Percentiles rank a stretch among this genome's conserved stretches.
phyloP scores from a whole-genome alignment of 2,888 invertebrate species.

The Sphinx pinastri region DNA sequence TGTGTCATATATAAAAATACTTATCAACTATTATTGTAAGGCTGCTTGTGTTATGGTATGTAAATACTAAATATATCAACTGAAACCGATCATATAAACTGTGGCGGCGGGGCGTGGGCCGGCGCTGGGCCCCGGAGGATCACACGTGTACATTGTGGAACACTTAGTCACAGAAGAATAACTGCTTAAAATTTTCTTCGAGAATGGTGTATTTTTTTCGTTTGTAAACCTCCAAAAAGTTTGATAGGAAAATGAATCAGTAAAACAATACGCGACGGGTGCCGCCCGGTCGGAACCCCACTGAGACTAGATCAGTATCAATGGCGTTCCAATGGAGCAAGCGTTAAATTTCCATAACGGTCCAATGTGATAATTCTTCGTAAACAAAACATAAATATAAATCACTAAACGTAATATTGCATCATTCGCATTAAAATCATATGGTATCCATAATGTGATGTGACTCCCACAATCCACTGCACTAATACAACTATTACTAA shows the following conservation, averaged over 20 bases:
- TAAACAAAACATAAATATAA: constrained; percentile 60
- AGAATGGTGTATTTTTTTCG: constrained; percentile 69
- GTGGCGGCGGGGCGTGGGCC: constrained; percentile 56
- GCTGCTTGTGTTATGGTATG: constrained; percentile 55
- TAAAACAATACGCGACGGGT: constrained; percentile 61
- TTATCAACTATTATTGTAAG: constrained; percentile 81
- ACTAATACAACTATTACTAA: constrained; percentile 74
- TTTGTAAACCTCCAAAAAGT: constrained; percentile 82
- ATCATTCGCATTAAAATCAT: constrained; percentile 66
- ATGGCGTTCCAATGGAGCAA: constrained; percentile 47
- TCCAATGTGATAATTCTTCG: constrained; percentile 72
- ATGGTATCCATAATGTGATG: constrained; percentile 68
- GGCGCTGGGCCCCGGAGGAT: constrained; percentile 70
- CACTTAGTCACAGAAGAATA: constrained; percentile 73
- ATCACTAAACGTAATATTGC: constrained; percentile 71
- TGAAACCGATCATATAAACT: constrained; percentile 56
- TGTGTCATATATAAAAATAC: constrained; percentile 80
- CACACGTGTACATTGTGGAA: constrained; percentile 64
- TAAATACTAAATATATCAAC: constrained; percentile 52
- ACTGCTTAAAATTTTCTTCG: constrained; percentile 68
- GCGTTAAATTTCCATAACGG: constrained; percentile 71
- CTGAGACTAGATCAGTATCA: neutral
- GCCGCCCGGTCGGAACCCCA: constrained; percentile 47
- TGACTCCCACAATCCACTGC: constrained; percentile 64
- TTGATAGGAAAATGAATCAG: constrained; percentile 80